Base-by-base conservation (phyloP, 2,797 vertebrate species). In the Phrynocephalus vlangalii region DNA sequence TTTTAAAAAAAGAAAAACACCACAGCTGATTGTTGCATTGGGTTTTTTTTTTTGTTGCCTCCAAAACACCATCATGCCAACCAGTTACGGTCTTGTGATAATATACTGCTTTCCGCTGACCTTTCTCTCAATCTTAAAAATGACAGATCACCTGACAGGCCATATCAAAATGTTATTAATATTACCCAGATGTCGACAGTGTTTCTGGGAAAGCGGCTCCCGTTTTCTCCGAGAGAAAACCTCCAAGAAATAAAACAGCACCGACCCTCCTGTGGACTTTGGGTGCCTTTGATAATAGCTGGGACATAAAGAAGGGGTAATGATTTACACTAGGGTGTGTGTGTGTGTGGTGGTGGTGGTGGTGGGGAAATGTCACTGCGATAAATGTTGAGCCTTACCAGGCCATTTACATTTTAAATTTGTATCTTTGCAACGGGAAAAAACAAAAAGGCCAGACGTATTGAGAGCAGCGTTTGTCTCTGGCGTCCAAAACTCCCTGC, bases 341-440 rank as follows among this genome's bases (percentile, higher is more conserved):
- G 33, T 33, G 33, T n/a, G n/a, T n/a, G 33, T 33, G 33, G 33
- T 2, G 44, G 48, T 10, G 11, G 22, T 1, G 52, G 33, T 78
- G 75, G 83, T 86, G 38, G 28, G 3, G 6, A 82, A 79, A 30
- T 24, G 56, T 83, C 80, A 67, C 18, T 10, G 11, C 82, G 79
- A 89, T 68, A 71, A 81, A 82, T 75, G 77, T 50, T 60, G 30
- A 24, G 77, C 79, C 66, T 77, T 26, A n/a, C 30, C 3, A 11
- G 63, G 72, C 48, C 70, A 88, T 85, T 88, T 85, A 76, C 83
- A 85, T 70, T 81, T 68, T 56, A 84, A 84, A 63, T 88, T 50
- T 52, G 33, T 72, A 67, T 89, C 67, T 73, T 66, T 8, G 5
- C 20, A 22, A 50, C 38, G 56, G 0, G 56, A 70, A 79, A 8